Evolutionary conservation across 92 coral and sea anemone genomes (phyloP), one percentile per base, ranked within the genome.

Genomic region (Epizoanthus ramosus): DNA sequence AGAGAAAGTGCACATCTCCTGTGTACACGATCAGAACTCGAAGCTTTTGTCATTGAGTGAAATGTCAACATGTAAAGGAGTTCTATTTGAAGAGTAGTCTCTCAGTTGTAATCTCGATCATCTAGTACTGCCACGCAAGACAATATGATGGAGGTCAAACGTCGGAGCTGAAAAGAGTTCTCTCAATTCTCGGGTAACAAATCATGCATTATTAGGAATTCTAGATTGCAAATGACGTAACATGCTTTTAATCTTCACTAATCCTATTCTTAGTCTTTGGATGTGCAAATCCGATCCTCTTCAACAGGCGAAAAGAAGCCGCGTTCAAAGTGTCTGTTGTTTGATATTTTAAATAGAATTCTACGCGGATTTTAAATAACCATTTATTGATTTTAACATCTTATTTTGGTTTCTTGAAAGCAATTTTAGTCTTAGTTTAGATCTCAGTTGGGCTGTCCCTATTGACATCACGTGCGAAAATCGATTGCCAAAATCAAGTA

Each of bases 171-270:
- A 9, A 2, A 2, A 50, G 54, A 50, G 54, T 50, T 50, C 1
- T 50, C 54, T 50, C 54, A 50, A 50, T 9, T 50, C 16, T 50
- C 54, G 16, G 54, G 14, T 50, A 10, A 9, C 54, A 50, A 50
- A 50, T 50, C 54, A 13, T 50, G 54, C 54, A 14, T 16, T 33
- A 67, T 16, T 67, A 10, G 71, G 2, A 41, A 10, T 10, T 4
- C 17, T 28, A 28, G 12, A 41, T 28, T 67, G 47, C 31, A 15
- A 67, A 41, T 33, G 71, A 33, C 45, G 21, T 41, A 33, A 41
- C 3, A 67, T 37, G 28, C 28, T 67, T 67, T 15, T 33, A 67
- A 67, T 67, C 39, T 67, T 33, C 43, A 67, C 72, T 67, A 67
- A 67, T 33, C 39, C 47, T 67, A 67, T 67, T 35, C 72, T 28